Evolutionary conservation across 2,888 invertebrate genomes (phyloP).

Genomic region (Gortyna flavago): DNA sequence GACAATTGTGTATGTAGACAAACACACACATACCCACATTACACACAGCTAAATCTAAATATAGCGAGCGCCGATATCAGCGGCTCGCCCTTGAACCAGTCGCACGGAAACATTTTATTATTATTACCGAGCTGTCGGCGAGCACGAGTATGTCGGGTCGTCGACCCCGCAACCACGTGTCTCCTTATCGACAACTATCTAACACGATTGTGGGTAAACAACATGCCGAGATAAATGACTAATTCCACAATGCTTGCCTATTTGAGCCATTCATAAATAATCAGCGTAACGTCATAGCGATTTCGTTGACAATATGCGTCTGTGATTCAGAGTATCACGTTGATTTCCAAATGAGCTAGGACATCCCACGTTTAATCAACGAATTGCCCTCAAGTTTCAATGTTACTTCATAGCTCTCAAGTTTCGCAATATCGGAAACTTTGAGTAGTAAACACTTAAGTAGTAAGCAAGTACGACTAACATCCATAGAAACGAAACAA

Average conservation of each 20-base stretch:
- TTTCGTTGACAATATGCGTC: constrained; percentile 77
- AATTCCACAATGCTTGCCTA: constrained; percentile 87
- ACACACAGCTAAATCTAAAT: constrained; percentile 90
- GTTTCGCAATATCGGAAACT: constrained; percentile 44
- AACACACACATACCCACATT: constrained; percentile 82
- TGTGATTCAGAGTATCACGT: constrained; percentile 66
- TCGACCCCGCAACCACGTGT: constrained; percentile 89
- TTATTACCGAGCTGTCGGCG: constrained; percentile 90
- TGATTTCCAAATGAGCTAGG: constrained; percentile 68
- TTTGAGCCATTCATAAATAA: constrained; percentile 87
- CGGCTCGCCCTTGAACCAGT: constrained; percentile 90
- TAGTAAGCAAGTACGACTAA: constrained; percentile 16
- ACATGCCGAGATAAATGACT: constrained; percentile 89
- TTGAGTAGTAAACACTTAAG: constrained; percentile 31
- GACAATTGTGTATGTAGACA: constrained; percentile 79
- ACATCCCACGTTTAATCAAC: constrained; percentile 54
- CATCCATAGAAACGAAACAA: constrained; percentile 17
- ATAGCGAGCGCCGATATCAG: constrained; percentile 90
- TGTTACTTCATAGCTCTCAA: constrained; percentile 24
- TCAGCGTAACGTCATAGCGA: constrained; percentile 82
- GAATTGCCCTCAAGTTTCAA: constrained; percentile 42
- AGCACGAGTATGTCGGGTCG: constrained; percentile 89
- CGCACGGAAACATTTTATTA: constrained; percentile 91
- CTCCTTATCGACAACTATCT: constrained; percentile 91
- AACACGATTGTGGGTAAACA: constrained; percentile 90